Evolutionary conservation across 1,140 invertebrate genomes (phyloP).

Genomic region (Metopolophium dirhodum): DNA sequence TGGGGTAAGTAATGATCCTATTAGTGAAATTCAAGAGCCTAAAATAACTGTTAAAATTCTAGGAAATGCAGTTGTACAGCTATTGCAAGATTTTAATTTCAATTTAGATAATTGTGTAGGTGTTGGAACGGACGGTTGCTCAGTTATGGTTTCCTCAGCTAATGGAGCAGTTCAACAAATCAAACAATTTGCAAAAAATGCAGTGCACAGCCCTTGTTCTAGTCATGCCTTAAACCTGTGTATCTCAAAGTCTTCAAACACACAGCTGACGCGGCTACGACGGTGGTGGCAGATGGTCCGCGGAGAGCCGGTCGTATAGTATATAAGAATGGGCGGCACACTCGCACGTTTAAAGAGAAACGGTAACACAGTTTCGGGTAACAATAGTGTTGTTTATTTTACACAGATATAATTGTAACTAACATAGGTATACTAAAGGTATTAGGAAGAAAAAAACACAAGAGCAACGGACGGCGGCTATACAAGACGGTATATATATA

Average conservation of each 20-base stretch:
- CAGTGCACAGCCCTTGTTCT: not conserved
- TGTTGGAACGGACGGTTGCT: not conserved
- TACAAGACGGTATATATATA: too few species aligned
- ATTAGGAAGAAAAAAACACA: too few species aligned
- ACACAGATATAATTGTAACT: too few species aligned
- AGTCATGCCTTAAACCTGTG: constrained; percentile 12
- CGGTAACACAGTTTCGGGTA: too few species aligned
- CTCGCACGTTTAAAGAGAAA: too few species aligned
- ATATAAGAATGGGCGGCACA: too few species aligned
- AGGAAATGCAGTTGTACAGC: not conserved
- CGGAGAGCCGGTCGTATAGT: too few species aligned
- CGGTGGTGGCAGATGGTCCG: too few species aligned
- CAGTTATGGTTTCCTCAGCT: not conserved
- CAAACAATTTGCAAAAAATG: constrained; percentile 14
- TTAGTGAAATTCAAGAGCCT: not conserved
- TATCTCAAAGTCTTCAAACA: constrained; percentile 14
- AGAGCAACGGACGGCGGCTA: too few species aligned
- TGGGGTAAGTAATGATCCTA: too few species aligned
- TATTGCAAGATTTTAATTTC: not conserved
- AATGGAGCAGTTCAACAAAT: not conserved
- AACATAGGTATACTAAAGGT: too few species aligned
- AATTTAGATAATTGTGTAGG: constrained; percentile 19
- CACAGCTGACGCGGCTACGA: not conserved
- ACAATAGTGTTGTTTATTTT: too few species aligned
- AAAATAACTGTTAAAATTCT: not conserved